Evolutionary conservation across 2,797 vertebrate species (phyloP), one percentile per base, ranked within the genome.

Genomic region (Delichon dasypus): DNA sequence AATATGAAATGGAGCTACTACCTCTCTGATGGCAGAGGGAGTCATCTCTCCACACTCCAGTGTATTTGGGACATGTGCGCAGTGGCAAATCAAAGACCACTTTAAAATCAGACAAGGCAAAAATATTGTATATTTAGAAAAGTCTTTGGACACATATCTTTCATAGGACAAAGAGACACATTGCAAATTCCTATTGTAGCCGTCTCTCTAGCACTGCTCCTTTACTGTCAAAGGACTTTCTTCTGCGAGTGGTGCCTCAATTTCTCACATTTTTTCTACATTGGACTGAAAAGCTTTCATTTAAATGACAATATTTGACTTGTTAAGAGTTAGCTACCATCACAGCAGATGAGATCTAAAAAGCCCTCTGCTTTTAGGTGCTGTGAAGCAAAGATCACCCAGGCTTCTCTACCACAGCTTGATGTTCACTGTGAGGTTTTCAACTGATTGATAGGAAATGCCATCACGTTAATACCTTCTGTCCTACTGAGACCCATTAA

Each of bases 31-130:
- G 38, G 16, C 58, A 72, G n/a, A 62, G 7, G 7, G 11, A 51
- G 3, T 4, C 10, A 54, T n/a, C 17, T 10, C 29, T 83, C 11
- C 40, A 67, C 40, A 67, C 19, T 9, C 10, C 0, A 0, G 1
- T 5, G 13, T 11, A 4, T 61, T 57, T 1, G 1, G 9, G 12
- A 57, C 29, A 50, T 1, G 2, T 1, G 0, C 27, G 16, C 5
- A 54, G 7, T 30, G 7, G 3, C 36, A 81, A 68, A 93, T 51
- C 38, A 79, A 68, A 88, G 20, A 29, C 36, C 27, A 51, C 20
- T 30, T 8, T 5, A 86, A 77, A 30, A 38, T 44, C 10, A 40
- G 14, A 1, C 18, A 54, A 70, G 16, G 12, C 17, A 45, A 72
- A 53, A 68, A 45, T 8, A 4, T 27, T 29, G 32, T 25, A 9